Conservation (phyloP, 2,113 vertebrate species). For the Ptilonorhynchus violaceus region DNA sequence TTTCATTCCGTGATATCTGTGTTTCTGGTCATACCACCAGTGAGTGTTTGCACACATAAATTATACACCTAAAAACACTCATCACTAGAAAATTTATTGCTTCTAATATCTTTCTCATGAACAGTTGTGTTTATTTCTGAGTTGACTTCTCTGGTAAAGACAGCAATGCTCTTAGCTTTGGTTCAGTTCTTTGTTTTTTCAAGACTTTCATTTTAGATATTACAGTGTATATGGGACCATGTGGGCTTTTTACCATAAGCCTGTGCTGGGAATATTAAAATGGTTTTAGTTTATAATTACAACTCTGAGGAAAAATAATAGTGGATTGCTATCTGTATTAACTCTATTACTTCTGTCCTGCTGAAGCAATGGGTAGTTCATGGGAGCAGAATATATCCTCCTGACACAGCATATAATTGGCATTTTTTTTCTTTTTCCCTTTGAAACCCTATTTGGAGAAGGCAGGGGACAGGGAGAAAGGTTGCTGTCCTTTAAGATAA, state of each 20-base stretch:
- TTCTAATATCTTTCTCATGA: constrained; percentile 66
- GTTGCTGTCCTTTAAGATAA: not conserved
- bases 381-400: not conserved
- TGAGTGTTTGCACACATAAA: constrained; percentile 59
- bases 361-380: not conserved
- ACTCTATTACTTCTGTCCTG: not conserved
- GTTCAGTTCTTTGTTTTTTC: constrained; percentile 42
- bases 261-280: not conserved
- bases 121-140: constrained; percentile 59
- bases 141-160: constrained; percentile 36
- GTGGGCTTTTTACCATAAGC: not conserved
- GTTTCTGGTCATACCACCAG: constrained; percentile 45
- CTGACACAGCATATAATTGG: not conserved
- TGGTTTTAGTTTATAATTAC: constrained; percentile 1
- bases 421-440: not conserved
- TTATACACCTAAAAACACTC: constrained; percentile 54
- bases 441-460: not conserved
- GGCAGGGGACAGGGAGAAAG: not conserved
- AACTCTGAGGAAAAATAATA: not conserved
- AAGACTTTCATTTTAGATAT: constrained; percentile 13
- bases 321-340: not conserved
- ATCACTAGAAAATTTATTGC: constrained; percentile 59
- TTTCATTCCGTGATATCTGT: constrained; percentile 31
- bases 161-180: constrained; percentile 4
- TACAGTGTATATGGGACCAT: not conserved